Conservation (phyloP, 2,113 vertebrate species). For the Chunga burmeisteri region DNA sequence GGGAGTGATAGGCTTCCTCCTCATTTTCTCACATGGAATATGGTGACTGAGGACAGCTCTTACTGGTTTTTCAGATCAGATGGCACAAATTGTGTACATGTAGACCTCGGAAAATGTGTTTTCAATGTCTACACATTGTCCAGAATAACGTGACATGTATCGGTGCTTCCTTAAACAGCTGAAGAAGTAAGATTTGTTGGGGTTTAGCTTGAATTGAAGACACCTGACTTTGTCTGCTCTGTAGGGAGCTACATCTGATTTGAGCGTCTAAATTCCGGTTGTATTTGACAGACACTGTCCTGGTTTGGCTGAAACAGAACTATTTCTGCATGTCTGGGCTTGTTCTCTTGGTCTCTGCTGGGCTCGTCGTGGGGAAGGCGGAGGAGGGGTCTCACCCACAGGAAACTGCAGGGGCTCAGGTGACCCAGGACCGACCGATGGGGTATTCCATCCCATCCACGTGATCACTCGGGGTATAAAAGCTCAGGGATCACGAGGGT, state of each 20-base stretch:
- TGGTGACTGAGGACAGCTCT: neutral
- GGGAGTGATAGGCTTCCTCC: neutral
- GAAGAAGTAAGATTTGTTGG: neutral
- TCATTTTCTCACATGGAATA: neutral
- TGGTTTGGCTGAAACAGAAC: too few relatives aligned
- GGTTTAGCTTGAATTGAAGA: neutral
- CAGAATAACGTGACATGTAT: neutral
- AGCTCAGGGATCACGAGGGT: too few relatives aligned
- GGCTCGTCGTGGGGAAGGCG: too few relatives aligned
- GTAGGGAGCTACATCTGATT: too few relatives aligned
- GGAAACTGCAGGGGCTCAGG: too few relatives aligned
- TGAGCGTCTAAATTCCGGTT: neutral
- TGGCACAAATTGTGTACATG: neutral
- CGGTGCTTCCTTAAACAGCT: neutral
- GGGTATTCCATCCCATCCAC: too few relatives aligned
- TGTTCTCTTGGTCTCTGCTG: too few relatives aligned
- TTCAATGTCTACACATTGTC: neutral
- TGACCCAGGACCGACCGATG: too few relatives aligned
- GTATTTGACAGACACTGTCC: too few relatives aligned
- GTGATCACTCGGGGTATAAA: too few relatives aligned
- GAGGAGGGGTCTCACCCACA: too few relatives aligned
- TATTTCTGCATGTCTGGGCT: too few relatives aligned
- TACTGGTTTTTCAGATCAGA: neutral
- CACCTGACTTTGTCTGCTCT: neutral
- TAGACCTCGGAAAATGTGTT: neutral